Evolutionary conservation across 2,797 vertebrate species (phyloP), one percentile per base, ranked within the genome.

Genomic region (Streptopelia turtur): DNA sequence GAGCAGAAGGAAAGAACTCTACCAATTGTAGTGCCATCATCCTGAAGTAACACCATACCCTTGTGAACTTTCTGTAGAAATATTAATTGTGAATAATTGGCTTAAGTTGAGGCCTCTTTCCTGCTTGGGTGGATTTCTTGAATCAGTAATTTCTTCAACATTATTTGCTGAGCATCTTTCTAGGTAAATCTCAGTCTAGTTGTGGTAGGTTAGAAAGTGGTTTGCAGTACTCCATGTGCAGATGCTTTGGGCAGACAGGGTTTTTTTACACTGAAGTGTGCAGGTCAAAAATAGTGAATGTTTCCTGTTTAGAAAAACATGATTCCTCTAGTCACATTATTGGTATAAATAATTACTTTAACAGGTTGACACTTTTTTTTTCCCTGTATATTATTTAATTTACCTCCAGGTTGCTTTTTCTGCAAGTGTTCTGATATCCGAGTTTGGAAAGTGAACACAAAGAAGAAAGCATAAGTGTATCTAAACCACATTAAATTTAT

Each of bases 391-490:
- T 83, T 55, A 16, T 93, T 77, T 89, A 64, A 79, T 80, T 87
- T 87, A 35, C 27, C 4, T 78, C 30, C 50, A 64, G 21, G 28
- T 9, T 90, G 28, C 23, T 68, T 89, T 60, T 95, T 87, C 70
- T 87, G 18, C 45, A 64, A 65, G 10, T 43, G 21, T 77, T 92
- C 61, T 75, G 45, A 35, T 84, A 84, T 53, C 76, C 41, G 5
- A 83, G 17, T 80, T 95, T 94, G 74, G 72, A 94, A 94, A 75
- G 43, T 75, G 45, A 60, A 55, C 60, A 39, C 53, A 64, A 63
- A 71, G 59, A 79, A 76, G n/a, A 83, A 91, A 37, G 5, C 31
- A 79, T 53, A 79, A 76, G 33, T 18, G 18, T 28, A 71, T 37
- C 30, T 83, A 84, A 90, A 77, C 5, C 10, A 27, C 64, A 84